Conservation (phyloP, 1,140 invertebrate species). For the Saccostrea cuccullata region DNA sequence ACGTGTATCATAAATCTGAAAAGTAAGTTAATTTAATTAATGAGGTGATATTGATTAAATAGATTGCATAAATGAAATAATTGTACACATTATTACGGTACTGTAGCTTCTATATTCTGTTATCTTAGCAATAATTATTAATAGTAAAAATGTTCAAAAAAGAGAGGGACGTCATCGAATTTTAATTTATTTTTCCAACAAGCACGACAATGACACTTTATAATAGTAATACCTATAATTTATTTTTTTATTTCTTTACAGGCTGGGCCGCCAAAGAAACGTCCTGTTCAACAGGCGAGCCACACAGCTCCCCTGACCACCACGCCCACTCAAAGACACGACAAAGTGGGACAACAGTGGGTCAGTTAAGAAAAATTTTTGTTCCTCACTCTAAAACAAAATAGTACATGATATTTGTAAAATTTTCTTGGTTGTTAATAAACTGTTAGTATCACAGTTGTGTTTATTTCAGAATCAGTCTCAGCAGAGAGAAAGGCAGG, state of each 20-base stretch:
- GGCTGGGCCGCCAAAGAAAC: background rate
- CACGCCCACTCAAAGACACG: background rate
- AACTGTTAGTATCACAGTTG: background rate
- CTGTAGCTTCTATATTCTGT: no score
- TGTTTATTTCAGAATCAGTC: background rate
- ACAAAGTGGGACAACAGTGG: background rate
- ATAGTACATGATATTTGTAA: background rate
- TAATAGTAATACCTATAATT: no score
- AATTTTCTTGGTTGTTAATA: background rate
- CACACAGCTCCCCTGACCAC: background rate
- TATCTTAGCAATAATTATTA: no score
- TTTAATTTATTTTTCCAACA: no score
- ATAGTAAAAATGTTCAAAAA: no score
- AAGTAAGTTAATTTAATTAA: no score
- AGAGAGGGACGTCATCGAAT: no score
- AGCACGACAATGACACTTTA: no score
- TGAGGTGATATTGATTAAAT: no score
- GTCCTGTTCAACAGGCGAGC: background rate
- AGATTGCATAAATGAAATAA: no score
- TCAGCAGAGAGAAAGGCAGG: background rate
- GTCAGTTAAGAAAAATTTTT: background rate
- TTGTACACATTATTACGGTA: no score
- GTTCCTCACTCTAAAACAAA: background rate
- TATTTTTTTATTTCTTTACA: background rate
- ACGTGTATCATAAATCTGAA: no score